Conservation (phyloP, 1,140 invertebrate genomes). For the Neodiprion virginianus region DNA sequence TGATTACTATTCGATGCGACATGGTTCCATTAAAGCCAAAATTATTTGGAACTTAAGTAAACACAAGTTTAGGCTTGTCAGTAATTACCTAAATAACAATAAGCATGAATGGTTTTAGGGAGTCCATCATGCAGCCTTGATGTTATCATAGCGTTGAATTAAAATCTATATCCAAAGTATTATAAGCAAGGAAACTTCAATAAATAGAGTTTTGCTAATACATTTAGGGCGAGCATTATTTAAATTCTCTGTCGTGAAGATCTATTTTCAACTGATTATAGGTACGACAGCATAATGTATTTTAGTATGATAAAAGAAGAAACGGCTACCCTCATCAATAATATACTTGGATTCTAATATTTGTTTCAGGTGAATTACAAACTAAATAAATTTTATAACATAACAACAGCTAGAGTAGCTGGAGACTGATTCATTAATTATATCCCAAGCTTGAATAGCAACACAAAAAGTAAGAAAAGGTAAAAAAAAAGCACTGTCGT, state of each 20-base stretch:
- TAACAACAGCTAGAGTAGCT: slow-evolving; percentile 21
- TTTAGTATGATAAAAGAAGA: neutral
- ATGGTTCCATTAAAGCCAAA: neutral
- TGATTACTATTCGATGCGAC: neutral
- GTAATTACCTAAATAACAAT: neutral
- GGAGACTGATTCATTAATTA: slow-evolving; percentile 26
- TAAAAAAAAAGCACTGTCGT: neutral
- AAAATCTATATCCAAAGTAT: neutral
- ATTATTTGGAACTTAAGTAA: neutral
- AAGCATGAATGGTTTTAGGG: neutral
- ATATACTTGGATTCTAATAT: neutral
- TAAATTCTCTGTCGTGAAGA: neutral
- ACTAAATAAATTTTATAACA: slow-evolving; percentile 34
- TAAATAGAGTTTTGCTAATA: neutral
- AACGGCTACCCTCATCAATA: neutral
- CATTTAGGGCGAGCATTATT: neutral
- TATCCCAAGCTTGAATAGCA: slow-evolving; percentile 28
- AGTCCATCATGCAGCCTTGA: neutral
- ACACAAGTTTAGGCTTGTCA: neutral
- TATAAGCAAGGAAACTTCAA: neutral
- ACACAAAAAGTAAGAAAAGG: neutral
- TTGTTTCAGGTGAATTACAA: neutral
- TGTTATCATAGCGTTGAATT: slow-evolving; percentile 2
- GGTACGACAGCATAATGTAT: neutral
- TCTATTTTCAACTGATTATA: slow-evolving; percentile 1